These are phyloP conservation scores for Parazoanthus swiftii DNA, from an alignment of 92 coral and sea anemone species.

Conservation along the genomic window DNA sequence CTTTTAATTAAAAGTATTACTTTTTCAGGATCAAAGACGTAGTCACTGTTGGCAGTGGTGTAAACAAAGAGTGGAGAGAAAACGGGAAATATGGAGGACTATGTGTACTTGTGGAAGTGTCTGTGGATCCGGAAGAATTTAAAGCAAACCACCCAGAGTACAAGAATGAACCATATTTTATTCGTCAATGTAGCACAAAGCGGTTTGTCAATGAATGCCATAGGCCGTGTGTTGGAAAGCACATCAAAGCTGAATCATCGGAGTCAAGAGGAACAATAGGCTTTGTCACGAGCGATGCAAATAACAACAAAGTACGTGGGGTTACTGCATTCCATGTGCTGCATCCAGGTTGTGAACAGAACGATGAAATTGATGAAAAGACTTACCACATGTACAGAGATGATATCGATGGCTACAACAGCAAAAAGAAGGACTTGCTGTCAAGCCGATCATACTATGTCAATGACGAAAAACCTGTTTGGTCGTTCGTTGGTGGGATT, in stretches of 20 bases:
- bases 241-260: background rate
- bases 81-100: conserved; percentile 27
- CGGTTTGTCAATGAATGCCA: background rate
- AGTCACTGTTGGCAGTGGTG: conserved; percentile 19
- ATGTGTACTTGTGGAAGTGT: conserved; percentile 6
- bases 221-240: background rate
- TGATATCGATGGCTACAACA: background rate
- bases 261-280: background rate
- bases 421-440: background rate
- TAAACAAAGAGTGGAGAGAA: conserved; percentile 19
- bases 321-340: background rate
- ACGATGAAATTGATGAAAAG: background rate
- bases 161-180: conserved; percentile 3
- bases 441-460: background rate
- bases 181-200: background rate
- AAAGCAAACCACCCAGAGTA: conserved; percentile 13
- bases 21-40: conserved; percentile 4
- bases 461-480: background rate
- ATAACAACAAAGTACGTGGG: background rate
- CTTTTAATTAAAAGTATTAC: too few relatives aligned
- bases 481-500: background rate
- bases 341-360: background rate
- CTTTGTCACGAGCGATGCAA: background rate
- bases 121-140: conserved; percentile 9
- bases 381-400: background rate